Percentiles rank a stretch among this genome's conserved stretches.
Conservation (phyloP, 2,888 invertebrate species). For the Tinea pellionella region DNA sequence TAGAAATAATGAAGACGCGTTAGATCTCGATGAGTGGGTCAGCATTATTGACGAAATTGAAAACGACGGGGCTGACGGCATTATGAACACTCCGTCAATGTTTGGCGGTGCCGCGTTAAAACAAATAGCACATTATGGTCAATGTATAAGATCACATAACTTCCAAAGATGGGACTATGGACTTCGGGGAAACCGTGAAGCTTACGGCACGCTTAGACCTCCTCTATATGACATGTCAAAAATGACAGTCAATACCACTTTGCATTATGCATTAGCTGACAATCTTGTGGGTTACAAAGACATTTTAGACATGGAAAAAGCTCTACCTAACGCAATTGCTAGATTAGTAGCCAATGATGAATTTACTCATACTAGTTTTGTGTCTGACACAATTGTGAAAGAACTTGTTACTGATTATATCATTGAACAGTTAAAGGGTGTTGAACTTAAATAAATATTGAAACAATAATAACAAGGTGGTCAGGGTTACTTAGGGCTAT, state of each 20-base stretch:
- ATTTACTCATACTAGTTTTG: conserved; percentile 38
- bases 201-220: conserved; percentile 31
- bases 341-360: conserved; percentile 34
- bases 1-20: not conserved
- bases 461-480: not conserved
- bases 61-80: not conserved
- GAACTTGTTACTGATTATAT: conserved; percentile 40
- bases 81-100: not conserved
- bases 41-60: not conserved
- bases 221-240: conserved; percentile 35
- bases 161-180: conserved; percentile 43
- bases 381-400: conserved; percentile 31
- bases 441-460: not conserved
- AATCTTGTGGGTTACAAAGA: conserved; percentile 35
- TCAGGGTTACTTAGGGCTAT: no score
- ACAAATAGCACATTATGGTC: conserved; percentile 47
- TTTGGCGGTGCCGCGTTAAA: conserved; percentile 36
- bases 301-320: conserved; percentile 35
- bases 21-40: not conserved
- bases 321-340: conserved; percentile 33
- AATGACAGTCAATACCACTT: conserved; percentile 32
- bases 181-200: conserved; percentile 23
- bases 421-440: conserved; percentile 22
- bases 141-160: conserved; percentile 37
- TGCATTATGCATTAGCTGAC: conserved; percentile 43